A percentile compares a stretch with the other conserved stretches of the same genome.
These are phyloP conservation scores for Gandaritis pyraliata DNA, from an alignment of 2,888 invertebrate species.

Conservation along the genomic window DNA sequence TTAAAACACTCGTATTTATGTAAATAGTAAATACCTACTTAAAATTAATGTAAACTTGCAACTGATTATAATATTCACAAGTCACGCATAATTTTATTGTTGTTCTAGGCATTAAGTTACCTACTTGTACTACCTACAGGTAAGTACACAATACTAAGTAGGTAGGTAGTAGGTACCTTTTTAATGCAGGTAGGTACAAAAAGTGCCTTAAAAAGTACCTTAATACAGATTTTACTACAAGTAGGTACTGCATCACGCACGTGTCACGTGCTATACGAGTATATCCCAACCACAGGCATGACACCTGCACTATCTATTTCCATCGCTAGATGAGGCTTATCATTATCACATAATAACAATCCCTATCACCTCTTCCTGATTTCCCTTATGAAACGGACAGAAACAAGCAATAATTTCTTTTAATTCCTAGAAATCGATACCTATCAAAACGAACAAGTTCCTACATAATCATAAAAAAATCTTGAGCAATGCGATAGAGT, in stretches of 20 bases:
- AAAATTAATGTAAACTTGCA: neutral
- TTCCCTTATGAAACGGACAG: constrained; percentile 31
- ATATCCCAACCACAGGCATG: constrained; percentile 1
- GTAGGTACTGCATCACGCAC: neutral
- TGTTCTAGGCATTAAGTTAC: neutral
- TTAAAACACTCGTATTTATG: too few species aligned
- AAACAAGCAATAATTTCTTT: constrained; percentile 36
- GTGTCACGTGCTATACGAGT: neutral
- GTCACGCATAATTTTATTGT: constrained; percentile 1
- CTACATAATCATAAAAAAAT: constrained; percentile 37
- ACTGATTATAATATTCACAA: constrained; percentile 2
- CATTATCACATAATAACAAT: constrained; percentile 21
- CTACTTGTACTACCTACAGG: neutral
- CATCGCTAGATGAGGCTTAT: constrained; percentile 20
- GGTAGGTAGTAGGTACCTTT: neutral
- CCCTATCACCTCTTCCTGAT: constrained; percentile 28
- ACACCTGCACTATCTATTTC: constrained; percentile 30
- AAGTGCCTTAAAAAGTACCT: too few species aligned
- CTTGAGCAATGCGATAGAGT: constrained; percentile 43
- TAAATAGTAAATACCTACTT: constrained; percentile 1
- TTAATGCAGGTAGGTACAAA: too few species aligned
- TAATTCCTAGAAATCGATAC: constrained; percentile 35
- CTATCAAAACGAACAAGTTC: constrained; percentile 33
- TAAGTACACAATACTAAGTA: neutral
- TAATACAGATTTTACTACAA: too few species aligned